Base-by-base conservation (phyloP, 2,888 invertebrate genomes). In the Malthinus seriepunctatus region DNA sequence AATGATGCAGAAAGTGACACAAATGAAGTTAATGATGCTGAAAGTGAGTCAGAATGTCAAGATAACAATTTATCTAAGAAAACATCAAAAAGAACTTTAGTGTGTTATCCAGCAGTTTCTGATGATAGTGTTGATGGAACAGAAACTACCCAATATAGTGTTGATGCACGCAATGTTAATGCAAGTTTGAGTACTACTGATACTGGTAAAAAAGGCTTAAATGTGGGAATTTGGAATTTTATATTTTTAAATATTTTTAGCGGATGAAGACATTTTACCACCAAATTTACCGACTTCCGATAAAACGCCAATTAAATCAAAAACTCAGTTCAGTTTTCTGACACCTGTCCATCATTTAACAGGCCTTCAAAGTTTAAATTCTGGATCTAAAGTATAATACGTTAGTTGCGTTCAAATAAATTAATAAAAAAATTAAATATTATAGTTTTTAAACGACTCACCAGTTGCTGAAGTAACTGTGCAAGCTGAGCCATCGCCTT, bases 331-430 rank as follows among this genome's bases (percentile, higher is more conserved):
- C 4, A 76, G 76, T 59, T 79, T 82, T 67, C 67, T 82, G 37
- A 81, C 82, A 3, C 82, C 82, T 1, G 73, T 80, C 56, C 76
- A 78, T 1, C 81, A 80, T 63, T 70, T 82, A 31, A 71, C 80
- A 54, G 71, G 79, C 32, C 67, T 79, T 15, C 78, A 77, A 63
- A 77, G 73, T 63, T 71, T 78, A 52, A 71, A 74, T 58, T 75
- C 76, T 3, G 72, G 67, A 32, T 70, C 72, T 5, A 78, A 77
- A 69, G 76, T 77, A 71, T 6, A 1, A 9, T 15, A 8, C 3
- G 67, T 60, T 33, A 33, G 11, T 49, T 8, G 33, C 31, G 10
- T 37, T 10, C 7, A 31, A 49, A 8, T 37, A 37, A 10, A 37
- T 10, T 10, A 10, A 35, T 9, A 6, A 35, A 35, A 9, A 35